These are phyloP conservation scores for Eulemur coronatus DNA, from an alignment of 2,797 vertebrate genomes.

Conservation along the genomic window DNA sequence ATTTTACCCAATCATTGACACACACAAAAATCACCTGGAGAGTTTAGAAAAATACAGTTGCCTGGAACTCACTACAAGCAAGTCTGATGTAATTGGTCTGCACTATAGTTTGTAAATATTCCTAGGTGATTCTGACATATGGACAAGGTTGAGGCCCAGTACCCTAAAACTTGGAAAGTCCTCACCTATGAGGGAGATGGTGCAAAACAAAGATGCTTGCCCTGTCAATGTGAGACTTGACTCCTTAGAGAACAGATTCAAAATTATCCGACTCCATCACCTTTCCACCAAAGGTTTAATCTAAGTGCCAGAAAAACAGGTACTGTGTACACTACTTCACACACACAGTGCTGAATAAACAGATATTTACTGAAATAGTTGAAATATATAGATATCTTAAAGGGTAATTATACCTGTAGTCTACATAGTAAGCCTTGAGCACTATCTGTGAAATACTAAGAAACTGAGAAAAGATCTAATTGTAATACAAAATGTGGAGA, in stretches of 20 bases:
- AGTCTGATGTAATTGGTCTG: background rate
- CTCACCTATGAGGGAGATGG: background rate
- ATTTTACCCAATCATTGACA: background rate
- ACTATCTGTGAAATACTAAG: background rate
- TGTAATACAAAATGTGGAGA: background rate
- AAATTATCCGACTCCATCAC: background rate
- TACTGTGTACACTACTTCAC: too few relatives aligned
- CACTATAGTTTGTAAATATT: background rate
- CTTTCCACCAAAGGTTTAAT: background rate
- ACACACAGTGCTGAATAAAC: background rate
- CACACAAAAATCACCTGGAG: constrained; percentile 1
- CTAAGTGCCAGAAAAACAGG: background rate
- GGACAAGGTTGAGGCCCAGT: background rate
- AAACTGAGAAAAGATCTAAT: background rate
- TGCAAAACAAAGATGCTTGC: background rate
- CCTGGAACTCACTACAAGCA: background rate
- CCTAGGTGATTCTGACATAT: background rate
- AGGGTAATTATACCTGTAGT: background rate
- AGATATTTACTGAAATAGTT: background rate
- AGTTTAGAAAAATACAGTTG: background rate
- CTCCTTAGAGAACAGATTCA: background rate
- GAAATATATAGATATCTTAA: background rate
- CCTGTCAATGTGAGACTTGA: background rate
- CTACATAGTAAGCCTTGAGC: background rate
- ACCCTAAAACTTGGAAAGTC: background rate